Conservation (phyloP, 2,113 vertebrate species). For the Meles meles region DNA sequence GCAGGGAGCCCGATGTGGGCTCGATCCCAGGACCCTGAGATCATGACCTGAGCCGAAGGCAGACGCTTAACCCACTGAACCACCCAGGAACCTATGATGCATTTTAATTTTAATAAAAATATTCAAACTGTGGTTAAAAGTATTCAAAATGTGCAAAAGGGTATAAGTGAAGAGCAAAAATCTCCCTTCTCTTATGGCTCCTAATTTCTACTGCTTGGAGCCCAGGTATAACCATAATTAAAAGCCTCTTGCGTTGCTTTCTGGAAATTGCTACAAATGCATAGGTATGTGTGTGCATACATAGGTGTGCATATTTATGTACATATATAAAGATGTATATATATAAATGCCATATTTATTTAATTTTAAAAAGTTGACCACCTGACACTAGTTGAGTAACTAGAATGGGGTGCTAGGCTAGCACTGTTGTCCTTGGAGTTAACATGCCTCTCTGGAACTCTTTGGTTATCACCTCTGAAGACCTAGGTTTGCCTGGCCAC, state of each 20-base stretch:
- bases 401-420: background rate
- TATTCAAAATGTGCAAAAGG: background rate
- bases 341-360: background rate
- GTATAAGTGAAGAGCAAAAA: background rate
- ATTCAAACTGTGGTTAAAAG: background rate
- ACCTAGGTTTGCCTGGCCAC: background rate
- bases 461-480: background rate
- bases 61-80: background rate
- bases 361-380: background rate
- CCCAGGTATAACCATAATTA: background rate
- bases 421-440: background rate
- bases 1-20: background rate
- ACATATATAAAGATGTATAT: background rate
- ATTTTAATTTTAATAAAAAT: slow-evolving; percentile 15
- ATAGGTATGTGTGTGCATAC: background rate
- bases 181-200: background rate
- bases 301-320: background rate
- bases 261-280: background rate
- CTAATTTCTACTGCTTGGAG: background rate
- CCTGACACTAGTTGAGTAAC: background rate
- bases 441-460: background rate
- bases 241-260: background rate
- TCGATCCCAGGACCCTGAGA: background rate
- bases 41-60: background rate
- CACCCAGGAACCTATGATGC: background rate